phyloP scores from a whole-genome alignment of 2,113 vertebrate species.

The Psilopsiagon aurifrons region DNA sequence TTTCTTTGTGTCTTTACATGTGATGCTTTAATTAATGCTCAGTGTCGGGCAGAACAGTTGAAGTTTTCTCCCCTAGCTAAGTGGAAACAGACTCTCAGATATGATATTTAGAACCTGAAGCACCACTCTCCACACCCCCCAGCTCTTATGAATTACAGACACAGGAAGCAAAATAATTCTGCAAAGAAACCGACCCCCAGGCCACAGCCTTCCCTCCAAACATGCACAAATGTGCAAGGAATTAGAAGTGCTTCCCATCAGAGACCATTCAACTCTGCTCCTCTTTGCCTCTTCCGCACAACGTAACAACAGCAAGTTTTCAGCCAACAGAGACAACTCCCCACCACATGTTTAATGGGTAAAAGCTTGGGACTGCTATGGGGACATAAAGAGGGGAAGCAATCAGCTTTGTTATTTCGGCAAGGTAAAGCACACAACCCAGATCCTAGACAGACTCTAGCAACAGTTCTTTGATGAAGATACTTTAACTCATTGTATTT shows the following conservation, averaged over 20 bases:
- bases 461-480: background rate
- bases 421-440: background rate
- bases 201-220: background rate
- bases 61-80: background rate
- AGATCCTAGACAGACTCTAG: background rate
- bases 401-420: background rate
- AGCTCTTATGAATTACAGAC: background rate
- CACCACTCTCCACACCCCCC: background rate
- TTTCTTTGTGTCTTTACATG: background rate
- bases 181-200: background rate
- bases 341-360: background rate
- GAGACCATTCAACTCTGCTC: background rate
- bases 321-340: background rate
- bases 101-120: background rate
- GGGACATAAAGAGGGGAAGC: background rate
- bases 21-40: background rate
- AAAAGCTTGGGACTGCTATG: background rate
- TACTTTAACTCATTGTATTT: background rate
- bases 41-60: background rate
- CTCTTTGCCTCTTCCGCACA: background rate
- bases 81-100: background rate
- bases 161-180: background rate
- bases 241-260: background rate
- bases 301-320: rapidly evolving
- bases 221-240: background rate